phyloP scores from a whole-genome alignment of 2,888 invertebrate genomes.

The Leucozona laternaria region DNA sequence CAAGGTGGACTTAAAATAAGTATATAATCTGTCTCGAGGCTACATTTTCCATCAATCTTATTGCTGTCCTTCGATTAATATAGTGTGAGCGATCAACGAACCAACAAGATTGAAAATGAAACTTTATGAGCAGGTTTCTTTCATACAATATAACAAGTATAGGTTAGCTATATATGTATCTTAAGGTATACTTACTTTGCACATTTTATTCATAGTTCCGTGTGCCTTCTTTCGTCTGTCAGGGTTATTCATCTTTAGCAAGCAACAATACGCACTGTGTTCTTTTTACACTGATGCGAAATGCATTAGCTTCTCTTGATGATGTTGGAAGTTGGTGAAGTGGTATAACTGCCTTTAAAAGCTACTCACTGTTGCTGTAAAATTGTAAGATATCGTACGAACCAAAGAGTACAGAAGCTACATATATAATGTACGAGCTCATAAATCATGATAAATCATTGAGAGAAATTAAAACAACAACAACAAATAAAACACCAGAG shows the following conservation, averaged over 20 bases:
- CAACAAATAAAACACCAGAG: not conserved
- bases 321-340: conserved; percentile 7
- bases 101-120: conserved; percentile 39
- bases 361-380: not conserved
- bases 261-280: conserved; percentile 38
- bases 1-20: conserved; percentile 2
- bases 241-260: conserved; percentile 29
- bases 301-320: conserved; percentile 5
- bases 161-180: not conserved
- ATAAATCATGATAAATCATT: conserved; percentile 38
- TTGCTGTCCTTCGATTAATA: conserved; percentile 30
- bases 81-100: conserved; percentile 25
- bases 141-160: not conserved
- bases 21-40: conserved; percentile 21
- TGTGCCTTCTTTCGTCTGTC: conserved; percentile 6
- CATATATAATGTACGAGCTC: not conserved
- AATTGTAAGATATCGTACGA: conserved; percentile 4
- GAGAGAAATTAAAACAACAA: conserved; percentile 40
- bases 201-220: conserved; percentile 26
- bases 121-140: conserved; percentile 26
- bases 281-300: not conserved
- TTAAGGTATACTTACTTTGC: not conserved
- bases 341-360: conserved; percentile 5
- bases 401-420: conserved; percentile 21
- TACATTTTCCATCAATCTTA: conserved; percentile 25